A percentile compares a stretch with the other conserved stretches of the same genome.
Evolutionary conservation across 37 sponge, comb jelly and placozoan genomes (phyloP).

Genomic region (Theonella swinhoei): DNA sequence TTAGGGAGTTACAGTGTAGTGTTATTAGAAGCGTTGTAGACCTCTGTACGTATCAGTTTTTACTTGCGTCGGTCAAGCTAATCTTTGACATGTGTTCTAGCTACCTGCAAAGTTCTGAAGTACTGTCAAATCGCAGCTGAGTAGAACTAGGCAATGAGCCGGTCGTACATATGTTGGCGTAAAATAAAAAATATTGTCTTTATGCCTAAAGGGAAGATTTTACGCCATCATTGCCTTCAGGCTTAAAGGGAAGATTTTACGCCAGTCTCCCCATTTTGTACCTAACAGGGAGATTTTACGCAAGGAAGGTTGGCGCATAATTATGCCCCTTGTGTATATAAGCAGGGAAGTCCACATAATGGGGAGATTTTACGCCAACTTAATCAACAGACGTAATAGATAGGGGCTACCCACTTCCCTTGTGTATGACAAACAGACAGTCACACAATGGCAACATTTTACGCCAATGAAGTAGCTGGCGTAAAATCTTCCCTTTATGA

Average conservation of each 20-base stretch:
- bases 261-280: conserved; percentile 5
- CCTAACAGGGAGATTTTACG: background rate
- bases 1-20: too few relatives aligned
- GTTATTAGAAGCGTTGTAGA: too few relatives aligned
- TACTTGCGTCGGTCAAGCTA: too few relatives aligned
- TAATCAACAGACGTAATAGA: too few relatives aligned
- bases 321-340: background rate
- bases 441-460: background rate
- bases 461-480: background rate
- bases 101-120: too few relatives aligned
- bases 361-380: background rate
- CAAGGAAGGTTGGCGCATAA: background rate
- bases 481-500: background rate
- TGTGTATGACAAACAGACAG: background rate
- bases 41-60: too few relatives aligned
- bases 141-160: too few relatives aligned
- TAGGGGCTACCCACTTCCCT: background rate
- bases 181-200: conserved; percentile 2
- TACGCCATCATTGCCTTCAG: conserved; percentile 4
- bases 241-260: conserved; percentile 1
- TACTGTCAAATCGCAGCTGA: too few relatives aligned
- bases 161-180: background rate
- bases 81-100: too few relatives aligned
- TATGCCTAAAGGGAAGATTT: background rate
- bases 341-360: background rate